phyloP scores from a whole-genome alignment of 2,797 vertebrate species.

The Platyrinchus mystaceus region DNA sequence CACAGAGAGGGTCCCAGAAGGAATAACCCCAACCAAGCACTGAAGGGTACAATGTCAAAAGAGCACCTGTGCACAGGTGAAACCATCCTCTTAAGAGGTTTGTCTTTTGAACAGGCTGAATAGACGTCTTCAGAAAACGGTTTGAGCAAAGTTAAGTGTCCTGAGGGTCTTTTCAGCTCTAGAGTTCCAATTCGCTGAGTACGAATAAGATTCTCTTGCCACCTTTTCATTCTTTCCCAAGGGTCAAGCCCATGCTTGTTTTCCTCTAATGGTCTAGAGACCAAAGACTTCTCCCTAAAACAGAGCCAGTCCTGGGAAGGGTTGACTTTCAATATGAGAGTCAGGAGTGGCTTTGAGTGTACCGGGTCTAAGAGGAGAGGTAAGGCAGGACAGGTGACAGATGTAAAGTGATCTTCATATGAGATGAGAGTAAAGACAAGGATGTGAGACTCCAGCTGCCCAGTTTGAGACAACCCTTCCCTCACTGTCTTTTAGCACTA shows the following conservation, averaged over 20 bases:
- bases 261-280: neutral
- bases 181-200: neutral
- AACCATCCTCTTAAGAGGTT: neutral
- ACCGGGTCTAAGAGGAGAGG: neutral
- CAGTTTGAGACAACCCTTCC: neutral
- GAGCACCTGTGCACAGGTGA: neutral
- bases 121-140: neutral
- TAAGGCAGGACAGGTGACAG: neutral
- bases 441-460: accelerated
- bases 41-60: neutral
- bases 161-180: neutral
- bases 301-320: neutral
- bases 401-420: neutral
- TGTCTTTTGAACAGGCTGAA: neutral
- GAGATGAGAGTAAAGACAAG: neutral
- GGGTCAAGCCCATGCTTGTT: neutral
- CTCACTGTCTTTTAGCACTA: neutral
- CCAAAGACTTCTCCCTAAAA: neutral
- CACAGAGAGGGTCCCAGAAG: neutral
- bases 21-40: neutral
- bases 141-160: neutral
- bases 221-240: neutral
- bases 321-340: neutral
- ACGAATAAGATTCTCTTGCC: neutral
- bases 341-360: neutral